Base-by-base conservation (phyloP, 2,797 vertebrate genomes). In the Erethizon dorsatum region DNA sequence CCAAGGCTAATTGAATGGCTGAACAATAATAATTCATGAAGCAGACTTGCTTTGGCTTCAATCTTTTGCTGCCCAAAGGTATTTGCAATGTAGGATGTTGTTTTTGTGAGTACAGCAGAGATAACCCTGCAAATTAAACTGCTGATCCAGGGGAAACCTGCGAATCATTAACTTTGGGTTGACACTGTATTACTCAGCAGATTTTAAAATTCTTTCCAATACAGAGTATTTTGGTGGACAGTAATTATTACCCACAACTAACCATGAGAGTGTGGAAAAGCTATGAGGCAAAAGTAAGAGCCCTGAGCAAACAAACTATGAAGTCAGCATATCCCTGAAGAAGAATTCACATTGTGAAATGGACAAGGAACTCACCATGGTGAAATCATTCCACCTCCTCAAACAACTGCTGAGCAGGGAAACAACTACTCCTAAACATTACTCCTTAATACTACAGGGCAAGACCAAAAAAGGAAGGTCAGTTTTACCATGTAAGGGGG, bases 121-220 rank as follows among this genome's bases (percentile, higher is more conserved):
- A n/a, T 33, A 73, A 28, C 1, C 6, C 59, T 50, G 26, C 71
- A 96, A 26, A 65, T 5, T 1, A 61, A 83, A 45, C 26, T 31
- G 45, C 4, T 0, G 4, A 1, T 14, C 18, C 1, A 28, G 7
- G 0, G 4, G 50, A 26, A 26, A 63, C 24, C 1, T 20, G 83
- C 5, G n/a, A 88, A 59, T 95, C 33, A 41, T 89, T 96, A 77
- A 90, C 41, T 71, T 45, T 28, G 45, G 31, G 56, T 50, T 73
- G 69, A 83, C 75, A 3, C 33, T 71, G 75, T 22, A 14, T 77
- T 61, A 82, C 80, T 90, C 47, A 75, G 90, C 87, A 65, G 71
- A 84, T 89, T 91, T 89, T 28, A 75, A 77, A 85, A 28, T 57
- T 82, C 5, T 22, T 47, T 47, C 52, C 45, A 3, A 14, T 6